Percentiles rank a stretch among this genome's conserved stretches.
phyloP scores from a whole-genome alignment of 2,888 invertebrate species.

The Crioceris asparagi region DNA sequence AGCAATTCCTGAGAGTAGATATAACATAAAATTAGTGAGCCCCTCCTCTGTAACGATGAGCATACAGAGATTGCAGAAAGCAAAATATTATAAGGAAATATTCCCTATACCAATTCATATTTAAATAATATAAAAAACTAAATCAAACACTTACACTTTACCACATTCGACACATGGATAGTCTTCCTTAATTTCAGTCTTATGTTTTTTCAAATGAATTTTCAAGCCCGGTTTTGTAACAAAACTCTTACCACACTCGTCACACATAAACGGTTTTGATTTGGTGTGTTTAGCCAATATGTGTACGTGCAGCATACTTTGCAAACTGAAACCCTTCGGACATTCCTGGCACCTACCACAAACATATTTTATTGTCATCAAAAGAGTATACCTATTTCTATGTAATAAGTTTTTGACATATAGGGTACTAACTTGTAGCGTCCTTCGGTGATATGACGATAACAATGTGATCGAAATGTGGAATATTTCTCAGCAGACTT shows the following conservation, averaged over 20 bases:
- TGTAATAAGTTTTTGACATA: no score
- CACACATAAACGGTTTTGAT: constrained; percentile 38
- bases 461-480: constrained; percentile 45
- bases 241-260: constrained; percentile 38
- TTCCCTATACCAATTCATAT: neutral
- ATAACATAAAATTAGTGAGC: no score
- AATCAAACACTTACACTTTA: constrained; percentile 31
- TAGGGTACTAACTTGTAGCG: constrained; percentile 42
- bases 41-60: no score
- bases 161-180: constrained; percentile 38
- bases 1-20: no score
- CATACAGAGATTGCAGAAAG: no score
- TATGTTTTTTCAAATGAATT: constrained; percentile 40
- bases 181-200: constrained; percentile 35
- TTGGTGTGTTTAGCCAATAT: constrained; percentile 41
- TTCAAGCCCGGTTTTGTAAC: constrained; percentile 39
- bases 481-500: constrained; percentile 45
- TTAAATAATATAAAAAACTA: constrained; percentile 1
- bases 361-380: neutral
- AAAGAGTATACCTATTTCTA: constrained; percentile 7
- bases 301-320: constrained; percentile 45
- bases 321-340: constrained; percentile 42
- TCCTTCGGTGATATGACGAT: constrained; percentile 46
- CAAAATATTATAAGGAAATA: neutral
- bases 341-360: constrained; percentile 44